Evolutionary conservation across 2,888 invertebrate genomes (phyloP).

Genomic region (Keiferia lycopersicella): DNA sequence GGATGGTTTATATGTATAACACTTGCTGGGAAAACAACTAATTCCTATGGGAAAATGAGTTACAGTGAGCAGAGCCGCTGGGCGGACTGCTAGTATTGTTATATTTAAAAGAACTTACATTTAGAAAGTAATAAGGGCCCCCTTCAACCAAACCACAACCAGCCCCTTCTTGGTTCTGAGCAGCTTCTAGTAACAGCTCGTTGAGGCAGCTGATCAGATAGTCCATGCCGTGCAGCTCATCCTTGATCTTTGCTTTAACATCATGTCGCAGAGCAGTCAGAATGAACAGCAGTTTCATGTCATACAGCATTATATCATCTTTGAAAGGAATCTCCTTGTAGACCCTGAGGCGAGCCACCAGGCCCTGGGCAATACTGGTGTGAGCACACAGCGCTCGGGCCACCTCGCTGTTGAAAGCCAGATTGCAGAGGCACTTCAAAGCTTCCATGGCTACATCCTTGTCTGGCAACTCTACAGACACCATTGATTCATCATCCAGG

Average conservation of each 20-base stretch:
- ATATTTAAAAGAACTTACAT: constrained; percentile 45
- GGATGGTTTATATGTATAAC: too few relatives aligned
- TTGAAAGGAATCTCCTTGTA: constrained; percentile 84
- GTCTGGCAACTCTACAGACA: constrained; percentile 59
- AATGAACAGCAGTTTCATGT: constrained; percentile 93
- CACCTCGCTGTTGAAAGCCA: constrained; percentile 87
- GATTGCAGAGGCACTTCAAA: constrained; percentile 93
- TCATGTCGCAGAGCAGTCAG: constrained; percentile 91
- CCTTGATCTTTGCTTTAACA: constrained; percentile 83
- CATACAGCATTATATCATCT: constrained; percentile 90
- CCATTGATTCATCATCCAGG: constrained; percentile 57
- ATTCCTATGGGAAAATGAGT: too few relatives aligned
- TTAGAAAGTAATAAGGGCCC: constrained; percentile 47
- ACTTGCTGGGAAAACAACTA: too few relatives aligned
- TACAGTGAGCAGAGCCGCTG: too few relatives aligned
- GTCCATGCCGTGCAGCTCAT: constrained; percentile 85
- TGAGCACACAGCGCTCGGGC: constrained; percentile 71
- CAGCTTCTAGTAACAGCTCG: constrained; percentile 78
- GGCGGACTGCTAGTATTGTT: too few relatives aligned
- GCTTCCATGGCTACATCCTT: constrained; percentile 87
- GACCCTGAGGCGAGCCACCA: constrained; percentile 86
- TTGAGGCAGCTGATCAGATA: constrained; percentile 86
- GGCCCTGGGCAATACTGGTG: constrained; percentile 85
- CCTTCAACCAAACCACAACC: constrained; percentile 44
- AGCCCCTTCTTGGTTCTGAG: constrained; percentile 42